Evolutionary conservation across 2,888 invertebrate genomes (phyloP), one percentile per base, ranked within the genome.

Genomic region (Smittia sp.): DNA sequence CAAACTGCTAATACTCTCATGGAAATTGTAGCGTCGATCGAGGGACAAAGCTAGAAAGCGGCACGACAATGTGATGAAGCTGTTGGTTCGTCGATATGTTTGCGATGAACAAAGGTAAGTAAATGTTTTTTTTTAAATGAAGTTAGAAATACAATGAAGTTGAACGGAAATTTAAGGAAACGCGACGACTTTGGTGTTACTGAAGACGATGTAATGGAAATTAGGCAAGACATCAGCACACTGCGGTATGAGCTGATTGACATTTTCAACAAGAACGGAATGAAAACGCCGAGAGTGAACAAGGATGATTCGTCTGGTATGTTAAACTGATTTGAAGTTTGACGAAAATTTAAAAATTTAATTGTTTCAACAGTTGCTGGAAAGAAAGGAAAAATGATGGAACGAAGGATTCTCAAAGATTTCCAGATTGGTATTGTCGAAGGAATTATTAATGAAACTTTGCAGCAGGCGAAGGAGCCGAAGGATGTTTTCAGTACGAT

Each of bases 141-240:
- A n/a, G n/a, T n/a, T n/a, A n/a, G n/a, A n/a, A n/a, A n/a, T n/a
- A n/a, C n/a, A n/a, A n/a, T n/a, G n/a, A n/a, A n/a, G n/a, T n/a
- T n/a, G n/a, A n/a, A n/a, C n/a, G n/a, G n/a, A n/a, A 38, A 38
- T 38, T n/a, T 38, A 46, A 84, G 92, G 62, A 94, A 93, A 76
- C 87, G 94, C 68, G 96, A 97, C 80, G 94, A 95, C 73, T 92
- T 90, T 75, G 94, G 94, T 7, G 93, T 98, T 24, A 96, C 94
- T 0, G 98, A 98, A 80, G 98, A 98, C 82, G 98, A 98, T 81
- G 93, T 98, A 76, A 96, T 96, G 88, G 98, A 98, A 85, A 94
- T 98, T 78, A 88, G 98, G 77, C 97, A 98, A 79, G 98, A 98
- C 80, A 96, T 98, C 76, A 96, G 95, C n/a, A 92, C 95, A 2